These are phyloP conservation scores for Heliconius ethilla DNA, from an alignment of 2,888 invertebrate species.

Conservation along the genomic window DNA sequence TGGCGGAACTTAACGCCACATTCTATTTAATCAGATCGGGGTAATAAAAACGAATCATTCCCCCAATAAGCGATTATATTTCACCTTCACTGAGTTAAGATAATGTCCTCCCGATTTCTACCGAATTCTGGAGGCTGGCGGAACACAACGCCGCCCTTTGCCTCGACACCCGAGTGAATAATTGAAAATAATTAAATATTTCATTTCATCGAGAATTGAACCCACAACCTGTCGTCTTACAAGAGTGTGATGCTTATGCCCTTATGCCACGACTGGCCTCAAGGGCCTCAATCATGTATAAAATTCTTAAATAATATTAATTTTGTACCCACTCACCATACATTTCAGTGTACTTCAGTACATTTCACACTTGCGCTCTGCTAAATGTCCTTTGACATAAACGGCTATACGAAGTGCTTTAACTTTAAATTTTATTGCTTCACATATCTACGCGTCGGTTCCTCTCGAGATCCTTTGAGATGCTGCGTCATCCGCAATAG, in stretches of 20 bases:
- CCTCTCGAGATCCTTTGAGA: constrained; percentile 18
- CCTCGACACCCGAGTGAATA: not conserved
- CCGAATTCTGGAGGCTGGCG: not conserved
- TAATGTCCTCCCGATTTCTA: not conserved
- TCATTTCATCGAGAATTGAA: not conserved
- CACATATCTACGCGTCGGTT: not conserved
- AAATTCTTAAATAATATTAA: no score
- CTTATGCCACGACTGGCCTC: no score
- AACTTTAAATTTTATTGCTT: constrained; percentile 18
- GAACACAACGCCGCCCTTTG: not conserved
- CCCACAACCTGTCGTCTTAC: not conserved
- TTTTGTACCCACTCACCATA: not conserved
- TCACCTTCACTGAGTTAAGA: not conserved
- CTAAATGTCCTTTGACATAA: constrained; percentile 11
- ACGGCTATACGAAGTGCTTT: constrained; percentile 5
- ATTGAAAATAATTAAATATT: not conserved
- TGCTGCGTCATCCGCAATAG: constrained; percentile 8
- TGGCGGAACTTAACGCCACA: no score
- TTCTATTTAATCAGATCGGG: no score
- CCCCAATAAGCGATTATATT: no score
- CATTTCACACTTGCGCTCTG: not conserved
- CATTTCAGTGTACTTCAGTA: not conserved
- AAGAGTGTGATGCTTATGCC: no score
- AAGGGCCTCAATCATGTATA: no score
- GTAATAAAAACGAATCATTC: no score